Evolutionary conservation across 2,888 invertebrate species (phyloP), one percentile per base, ranked within the genome.

Genomic region (Hydroisotoma schaefferi): DNA sequence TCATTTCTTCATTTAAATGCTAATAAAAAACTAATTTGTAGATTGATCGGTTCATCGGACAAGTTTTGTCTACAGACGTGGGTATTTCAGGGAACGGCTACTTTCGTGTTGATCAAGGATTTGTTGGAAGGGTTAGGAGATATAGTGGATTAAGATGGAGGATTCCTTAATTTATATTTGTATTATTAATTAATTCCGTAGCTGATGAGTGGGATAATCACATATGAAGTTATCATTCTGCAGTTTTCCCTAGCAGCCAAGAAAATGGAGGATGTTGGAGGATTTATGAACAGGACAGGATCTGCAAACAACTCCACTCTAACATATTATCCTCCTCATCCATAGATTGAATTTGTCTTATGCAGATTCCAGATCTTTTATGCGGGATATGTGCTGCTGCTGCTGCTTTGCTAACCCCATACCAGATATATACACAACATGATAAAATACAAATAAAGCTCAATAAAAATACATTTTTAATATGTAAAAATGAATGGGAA

Each of bases 51-150:
- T 63, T 63, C 38, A 48, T 33, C 37, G 48, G 22, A 26, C 63
- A 63, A 53, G 52, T 59, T 20, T 49, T 63, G 28, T 56, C 56
- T 22, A 53, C 51, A 6, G 49, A 59, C 37, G 43, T 59, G 38
- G 40, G 48, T 18, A 51, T 63, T 26, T 51, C 59, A n/a, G 63
- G 63, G 40, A 63, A 56, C 33, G 63, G 63, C 20, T 63, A 59
- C 54, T 63, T 63, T 52, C 48, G 40, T 33, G 49, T 63, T 26
- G 59, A 63, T 53, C 38, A 53, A 44, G 49, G 47, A 23, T 63
- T 63, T 43, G 54, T 63, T 47, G 55, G 55, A 15, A 58, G 58
- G 29, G 62, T 61, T 43, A 52, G n/a, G n/a, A n/a, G n/a, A n/a
- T n/a, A n/a, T n/a, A n/a, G n/a, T n/a, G n/a, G n/a, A n/a, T n/a